phyloP scores from a whole-genome alignment of 1,140 invertebrate species.

The Apolygus lucorum region DNA sequence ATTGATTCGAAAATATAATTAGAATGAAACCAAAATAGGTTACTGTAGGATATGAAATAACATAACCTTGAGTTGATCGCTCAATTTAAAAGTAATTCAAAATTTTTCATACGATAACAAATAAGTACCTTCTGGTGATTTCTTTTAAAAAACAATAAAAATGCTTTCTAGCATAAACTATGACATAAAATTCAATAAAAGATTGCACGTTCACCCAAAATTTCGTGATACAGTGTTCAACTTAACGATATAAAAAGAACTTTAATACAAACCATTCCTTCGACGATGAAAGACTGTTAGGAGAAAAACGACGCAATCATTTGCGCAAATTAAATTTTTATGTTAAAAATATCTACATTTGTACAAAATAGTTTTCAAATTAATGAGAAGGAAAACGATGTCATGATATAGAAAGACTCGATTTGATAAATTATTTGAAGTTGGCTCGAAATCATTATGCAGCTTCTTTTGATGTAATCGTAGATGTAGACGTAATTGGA shows the following conservation, averaged over 20 bases:
- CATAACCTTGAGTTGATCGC: too few species aligned
- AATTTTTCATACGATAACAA: too few species aligned
- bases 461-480: too few species aligned
- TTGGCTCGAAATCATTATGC: too few species aligned
- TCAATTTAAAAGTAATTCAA: too few species aligned
- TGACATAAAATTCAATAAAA: neutral
- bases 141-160: neutral
- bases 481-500: too few species aligned
- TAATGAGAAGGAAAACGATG: neutral
- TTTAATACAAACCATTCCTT: neutral
- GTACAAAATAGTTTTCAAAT: neutral
- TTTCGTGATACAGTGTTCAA: neutral
- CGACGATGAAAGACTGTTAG: neutral
- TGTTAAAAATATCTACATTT: neutral
- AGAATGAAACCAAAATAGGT: too few species aligned
- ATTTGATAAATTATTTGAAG: too few species aligned
- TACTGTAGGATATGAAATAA: too few species aligned
- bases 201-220: neutral
- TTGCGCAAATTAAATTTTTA: neutral
- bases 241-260: neutral
- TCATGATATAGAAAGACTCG: neutral
- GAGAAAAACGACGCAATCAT: neutral
- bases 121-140: too few species aligned
- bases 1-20: too few species aligned
- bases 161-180: neutral